Percentiles rank a stretch among this genome's conserved stretches.
These are phyloP conservation scores for Leptinotarsa juncta DNA, from an alignment of 2,888 invertebrate species.

Conservation along the genomic window DNA sequence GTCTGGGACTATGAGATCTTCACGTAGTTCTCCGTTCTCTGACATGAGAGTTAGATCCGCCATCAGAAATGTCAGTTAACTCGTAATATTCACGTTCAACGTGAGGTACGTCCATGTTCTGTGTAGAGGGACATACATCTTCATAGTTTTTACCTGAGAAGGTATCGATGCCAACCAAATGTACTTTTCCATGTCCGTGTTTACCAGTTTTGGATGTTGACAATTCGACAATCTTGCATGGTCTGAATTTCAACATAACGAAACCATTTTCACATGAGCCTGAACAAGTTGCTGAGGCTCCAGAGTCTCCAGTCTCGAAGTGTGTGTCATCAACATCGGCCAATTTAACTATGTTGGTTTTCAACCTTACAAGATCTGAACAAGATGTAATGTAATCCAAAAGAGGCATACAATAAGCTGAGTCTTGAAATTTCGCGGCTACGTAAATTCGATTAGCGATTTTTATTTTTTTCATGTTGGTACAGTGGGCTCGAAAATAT, in stretches of 20 bases:
- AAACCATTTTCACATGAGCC: conserved; percentile 99
- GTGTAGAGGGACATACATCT: conserved; percentile 99
- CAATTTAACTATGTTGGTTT: conserved; percentile 69
- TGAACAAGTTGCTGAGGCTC: conserved; percentile 94
- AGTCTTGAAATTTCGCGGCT: no score
- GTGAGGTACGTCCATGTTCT: conserved; percentile 99
- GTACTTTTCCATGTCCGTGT: conserved; percentile 99
- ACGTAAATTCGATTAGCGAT: no score
- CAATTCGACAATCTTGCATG: conserved; percentile 99
- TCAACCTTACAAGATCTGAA: conserved; percentile 73
- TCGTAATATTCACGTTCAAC: conserved; percentile 98
- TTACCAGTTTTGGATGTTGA: conserved; percentile 99
- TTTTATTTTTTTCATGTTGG: no score
- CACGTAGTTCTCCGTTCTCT: conserved; percentile 93
- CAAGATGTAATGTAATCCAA: conserved; percentile 89
- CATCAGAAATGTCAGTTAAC: conserved; percentile 92
- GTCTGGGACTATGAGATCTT: conserved; percentile 97
- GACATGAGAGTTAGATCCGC: conserved; percentile 95
- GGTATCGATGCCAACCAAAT: conserved; percentile 81
- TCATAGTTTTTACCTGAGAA: conserved; percentile 87
- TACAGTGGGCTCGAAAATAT: no score
- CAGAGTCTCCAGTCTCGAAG: conserved; percentile 93
- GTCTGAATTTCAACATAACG: conserved; percentile 96
- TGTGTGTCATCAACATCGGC: conserved; percentile 93
- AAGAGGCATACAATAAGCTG: conserved; percentile 80